Percentiles rank a stretch among this genome's conserved stretches.
These are phyloP conservation scores for Phenganax marumi DNA, from an alignment of 92 coral and sea anemone genomes.

Conservation along the genomic window DNA sequence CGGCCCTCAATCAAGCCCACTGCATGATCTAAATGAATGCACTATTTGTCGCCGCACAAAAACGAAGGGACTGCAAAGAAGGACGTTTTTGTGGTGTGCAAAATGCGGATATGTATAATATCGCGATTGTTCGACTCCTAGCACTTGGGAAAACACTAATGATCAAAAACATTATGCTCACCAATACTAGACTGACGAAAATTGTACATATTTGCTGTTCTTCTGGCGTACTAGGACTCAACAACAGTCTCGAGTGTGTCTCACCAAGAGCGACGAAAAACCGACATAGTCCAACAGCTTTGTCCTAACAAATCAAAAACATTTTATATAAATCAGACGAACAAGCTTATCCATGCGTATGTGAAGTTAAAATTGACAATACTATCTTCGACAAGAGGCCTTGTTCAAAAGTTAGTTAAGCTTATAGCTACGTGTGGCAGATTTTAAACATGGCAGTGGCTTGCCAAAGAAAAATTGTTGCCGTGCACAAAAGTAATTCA, in stretches of 20 bases:
- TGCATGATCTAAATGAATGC: background rate
- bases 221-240: conserved; percentile 71
- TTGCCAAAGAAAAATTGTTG: no score
- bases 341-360: no score
- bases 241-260: conserved; percentile 68
- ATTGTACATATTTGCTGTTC: conserved; percentile 60
- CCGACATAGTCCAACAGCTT: conserved; percentile 84
- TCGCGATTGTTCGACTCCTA: no score
- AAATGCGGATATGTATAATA: background rate
- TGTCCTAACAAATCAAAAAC: conserved; percentile 59
- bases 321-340: background rate
- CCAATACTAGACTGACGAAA: conserved; percentile 72
- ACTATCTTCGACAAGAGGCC: no score
- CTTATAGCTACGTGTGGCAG: no score
- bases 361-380: no score
- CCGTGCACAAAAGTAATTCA: no score
- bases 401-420: no score
- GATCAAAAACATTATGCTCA: conserved; percentile 40
- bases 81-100: background rate
- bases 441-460: no score
- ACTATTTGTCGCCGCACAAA: no score
- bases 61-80: background rate
- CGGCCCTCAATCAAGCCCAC: background rate
- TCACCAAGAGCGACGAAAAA: conserved; percentile 79
- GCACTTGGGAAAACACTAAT: no score